phyloP scores from a whole-genome alignment of 2,888 invertebrate genomes.

The Aphidius colemani region DNA sequence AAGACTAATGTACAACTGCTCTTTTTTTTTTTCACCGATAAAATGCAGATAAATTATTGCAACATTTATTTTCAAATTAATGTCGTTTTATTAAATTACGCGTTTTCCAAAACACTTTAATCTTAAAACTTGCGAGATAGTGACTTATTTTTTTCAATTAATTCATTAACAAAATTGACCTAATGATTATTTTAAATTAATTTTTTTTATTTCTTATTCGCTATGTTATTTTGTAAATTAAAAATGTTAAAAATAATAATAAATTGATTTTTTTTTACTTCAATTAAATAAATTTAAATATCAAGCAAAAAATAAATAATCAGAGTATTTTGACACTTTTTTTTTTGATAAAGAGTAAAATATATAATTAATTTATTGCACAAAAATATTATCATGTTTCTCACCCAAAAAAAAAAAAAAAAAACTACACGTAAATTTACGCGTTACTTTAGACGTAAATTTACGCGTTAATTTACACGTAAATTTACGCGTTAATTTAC shows the following conservation, averaged over 20 bases:
- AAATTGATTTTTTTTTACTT: no score
- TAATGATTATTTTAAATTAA: not conserved
- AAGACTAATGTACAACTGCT: constrained; percentile 43
- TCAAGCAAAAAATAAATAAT: no score
- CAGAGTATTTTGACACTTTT: not conserved
- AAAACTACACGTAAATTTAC: no score
- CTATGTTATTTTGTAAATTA: no score
- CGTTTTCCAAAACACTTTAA: constrained; percentile 27
- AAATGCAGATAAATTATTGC: constrained; percentile 33
- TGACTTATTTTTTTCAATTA: constrained; percentile 12
- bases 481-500: no score
- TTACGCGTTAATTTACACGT: no score
- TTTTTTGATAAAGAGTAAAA: not conserved
- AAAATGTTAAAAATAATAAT: no score
- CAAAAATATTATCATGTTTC: constrained; percentile 11
- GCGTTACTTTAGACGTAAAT: no score
- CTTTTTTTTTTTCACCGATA: constrained; percentile 30
- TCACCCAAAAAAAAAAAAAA: no score
- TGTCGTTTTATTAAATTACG: constrained; percentile 31
- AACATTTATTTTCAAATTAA: constrained; percentile 14
- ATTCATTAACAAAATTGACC: constrained; percentile 1
- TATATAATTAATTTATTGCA: constrained; percentile 5
- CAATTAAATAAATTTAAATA: no score
- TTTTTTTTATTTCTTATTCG: not conserved
- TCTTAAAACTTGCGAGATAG: constrained; percentile 16